Conservation (phyloP, 2,797 vertebrate species). For the Arremon brunneinucha region DNA sequence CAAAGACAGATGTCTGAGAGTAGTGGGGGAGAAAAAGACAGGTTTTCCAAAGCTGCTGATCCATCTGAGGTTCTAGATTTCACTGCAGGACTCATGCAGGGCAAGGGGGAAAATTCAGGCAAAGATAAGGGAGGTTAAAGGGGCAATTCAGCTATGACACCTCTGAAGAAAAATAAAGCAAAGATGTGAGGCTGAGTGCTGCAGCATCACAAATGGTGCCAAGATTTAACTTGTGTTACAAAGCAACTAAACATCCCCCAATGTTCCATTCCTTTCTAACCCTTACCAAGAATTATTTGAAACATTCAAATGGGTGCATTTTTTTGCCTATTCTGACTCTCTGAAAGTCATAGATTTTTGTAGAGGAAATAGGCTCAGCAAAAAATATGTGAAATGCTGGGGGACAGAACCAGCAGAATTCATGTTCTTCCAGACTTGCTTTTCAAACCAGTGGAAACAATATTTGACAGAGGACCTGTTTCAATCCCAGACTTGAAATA, state of each 20-base stretch:
- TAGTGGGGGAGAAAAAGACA: not conserved
- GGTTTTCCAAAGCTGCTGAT: not conserved
- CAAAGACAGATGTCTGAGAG: not conserved
- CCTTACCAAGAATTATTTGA: not conserved
- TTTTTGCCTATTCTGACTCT: not conserved
- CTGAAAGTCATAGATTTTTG: not conserved
- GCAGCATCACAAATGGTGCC: not conserved
- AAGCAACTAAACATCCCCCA: rapidly evolving
- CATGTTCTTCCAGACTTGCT: not conserved
- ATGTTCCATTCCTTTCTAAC: not conserved
- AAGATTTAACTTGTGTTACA: not conserved
- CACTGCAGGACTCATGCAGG: not conserved
- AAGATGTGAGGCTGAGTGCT: not conserved
- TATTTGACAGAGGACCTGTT: not conserved
- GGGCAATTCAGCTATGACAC: not conserved
- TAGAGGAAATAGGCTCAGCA: not conserved
- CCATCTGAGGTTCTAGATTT: not conserved
- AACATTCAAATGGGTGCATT: not conserved
- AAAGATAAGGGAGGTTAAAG: not conserved
- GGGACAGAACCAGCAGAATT: not conserved
- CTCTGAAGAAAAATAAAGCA: not conserved
- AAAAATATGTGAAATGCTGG: not conserved
- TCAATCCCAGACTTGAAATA: not conserved
- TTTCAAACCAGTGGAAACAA: not conserved
- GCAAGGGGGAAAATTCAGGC: not conserved